Evolutionary conservation across 2,888 invertebrate genomes (phyloP), one percentile per base, ranked within the genome.

Genomic region (Peribatodes rhomboidaria): DNA sequence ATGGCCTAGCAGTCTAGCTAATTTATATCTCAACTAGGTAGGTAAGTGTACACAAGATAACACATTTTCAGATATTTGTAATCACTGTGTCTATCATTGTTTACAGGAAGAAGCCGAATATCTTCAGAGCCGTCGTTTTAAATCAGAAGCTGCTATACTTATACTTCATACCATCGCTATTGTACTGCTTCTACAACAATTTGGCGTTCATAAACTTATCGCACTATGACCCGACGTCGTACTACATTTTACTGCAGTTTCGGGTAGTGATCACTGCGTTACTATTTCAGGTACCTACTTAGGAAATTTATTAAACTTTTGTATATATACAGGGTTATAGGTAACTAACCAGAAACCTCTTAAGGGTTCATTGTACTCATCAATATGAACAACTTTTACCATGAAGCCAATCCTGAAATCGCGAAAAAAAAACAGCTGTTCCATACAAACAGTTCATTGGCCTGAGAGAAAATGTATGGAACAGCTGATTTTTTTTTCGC

Each of bases 181-280:
- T 99, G 58, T 99, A 99, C 85, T 98, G 98, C 79, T 93, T 98
- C 56, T 99, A 99, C 94, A 99, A 99, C 85, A 99, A 99, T 92
- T 94, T 99, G 79, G 96, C 98, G 33, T 99, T 98, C 89, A 94
- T 97, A 56, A 99, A 98, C 92, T 94, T 99, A 76, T 96, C 97
- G 11, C 95, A 95, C 58, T 99, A 98, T 89, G 99, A 99, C 86
- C 98, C 99, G 0, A 98, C 99, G 0, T 98, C 98, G 0, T 99
- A 99, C 85, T 98, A 97, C 86, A 94, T 99, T 61, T 88, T 99
- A 46, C 92, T 99, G 8, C 98, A 99, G 86, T 95, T 99, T 73
- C 94, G 99, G 78, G 98, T 99, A 39, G 98, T 99, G 16, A 94
- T 98, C 8, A 99, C 98, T 6, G 99, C 98, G 37, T 90, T 99